A percentile compares a stretch with the other conserved stretches of the same genome.
These are phyloP conservation scores for Pavo muticus DNA, from an alignment of 2,113 vertebrate species.

Conservation along the genomic window DNA sequence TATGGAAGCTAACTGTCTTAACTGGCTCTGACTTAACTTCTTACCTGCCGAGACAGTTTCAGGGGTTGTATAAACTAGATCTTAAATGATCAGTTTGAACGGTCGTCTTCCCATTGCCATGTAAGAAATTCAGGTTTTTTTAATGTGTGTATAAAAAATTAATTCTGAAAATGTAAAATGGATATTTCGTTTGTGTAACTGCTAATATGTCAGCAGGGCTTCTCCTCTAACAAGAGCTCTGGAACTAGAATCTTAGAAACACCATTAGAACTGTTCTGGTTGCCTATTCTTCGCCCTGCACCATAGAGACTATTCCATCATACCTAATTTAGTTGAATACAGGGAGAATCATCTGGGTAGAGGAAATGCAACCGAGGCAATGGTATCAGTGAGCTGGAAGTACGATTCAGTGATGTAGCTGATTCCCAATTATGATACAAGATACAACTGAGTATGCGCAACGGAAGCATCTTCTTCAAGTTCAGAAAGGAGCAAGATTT, in stretches of 20 bases:
- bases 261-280: neutral
- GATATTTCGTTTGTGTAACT: neutral
- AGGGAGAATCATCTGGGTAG: neutral
- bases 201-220: neutral
- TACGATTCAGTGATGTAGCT: neutral
- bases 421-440: neutral
- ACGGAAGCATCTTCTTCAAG: neutral
- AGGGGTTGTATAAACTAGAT: neutral
- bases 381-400: neutral
- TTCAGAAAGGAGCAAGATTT: neutral
- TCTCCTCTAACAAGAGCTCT: neutral
- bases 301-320: neutral
- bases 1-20: neutral
- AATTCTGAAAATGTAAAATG: neutral
- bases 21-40: neutral
- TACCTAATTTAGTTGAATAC: neutral
- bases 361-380: neutral
- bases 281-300: neutral
- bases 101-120: neutral
- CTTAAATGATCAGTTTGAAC: neutral
- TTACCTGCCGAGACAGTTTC: neutral
- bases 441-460: neutral
- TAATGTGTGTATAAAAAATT: rapidly evolving
- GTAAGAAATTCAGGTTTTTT: neutral
- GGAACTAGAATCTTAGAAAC: neutral